Conservation (phyloP, 2,113 vertebrate species). For the Ochotona curzoniae region DNA sequence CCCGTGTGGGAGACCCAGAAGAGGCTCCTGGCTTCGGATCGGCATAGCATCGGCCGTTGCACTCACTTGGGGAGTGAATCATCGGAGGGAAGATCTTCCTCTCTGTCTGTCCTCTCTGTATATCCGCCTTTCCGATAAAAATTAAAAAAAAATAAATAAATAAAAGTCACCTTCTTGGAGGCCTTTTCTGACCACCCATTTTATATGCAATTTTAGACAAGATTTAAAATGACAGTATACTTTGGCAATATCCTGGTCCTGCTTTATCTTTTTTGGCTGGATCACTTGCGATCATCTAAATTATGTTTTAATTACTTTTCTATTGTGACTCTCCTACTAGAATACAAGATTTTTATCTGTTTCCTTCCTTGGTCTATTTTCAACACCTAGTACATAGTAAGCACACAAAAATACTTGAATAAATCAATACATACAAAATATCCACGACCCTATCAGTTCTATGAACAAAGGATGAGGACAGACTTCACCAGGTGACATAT, state of each 20-base stretch:
- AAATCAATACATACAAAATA: slow-evolving; percentile 12
- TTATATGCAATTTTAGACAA: no score
- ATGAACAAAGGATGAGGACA: neutral
- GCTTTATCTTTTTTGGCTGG: slow-evolving; percentile 1
- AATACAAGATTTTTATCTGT: slow-evolving; percentile 18
- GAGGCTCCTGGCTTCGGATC: no score
- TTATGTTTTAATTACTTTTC: neutral
- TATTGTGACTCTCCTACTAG: neutral
- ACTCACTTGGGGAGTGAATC: no score
- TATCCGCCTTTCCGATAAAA: no score
- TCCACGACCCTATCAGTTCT: neutral
- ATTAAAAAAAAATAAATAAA: no score
- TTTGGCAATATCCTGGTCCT: neutral
- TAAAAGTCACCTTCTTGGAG: neutral
- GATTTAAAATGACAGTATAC: neutral
- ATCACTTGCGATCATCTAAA: neutral
- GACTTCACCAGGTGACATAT: neutral
- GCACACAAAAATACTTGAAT: neutral
- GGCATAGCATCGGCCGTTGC: no score
- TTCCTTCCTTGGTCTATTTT: neutral
- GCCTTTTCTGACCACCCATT: neutral
- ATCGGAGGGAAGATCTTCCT: no score
- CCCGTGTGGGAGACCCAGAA: no score
- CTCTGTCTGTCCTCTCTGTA: no score
- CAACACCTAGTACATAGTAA: neutral